Evolutionary conservation across 2,797 vertebrate genomes (phyloP).

Genomic region (Sebastiscus tertius): DNA sequence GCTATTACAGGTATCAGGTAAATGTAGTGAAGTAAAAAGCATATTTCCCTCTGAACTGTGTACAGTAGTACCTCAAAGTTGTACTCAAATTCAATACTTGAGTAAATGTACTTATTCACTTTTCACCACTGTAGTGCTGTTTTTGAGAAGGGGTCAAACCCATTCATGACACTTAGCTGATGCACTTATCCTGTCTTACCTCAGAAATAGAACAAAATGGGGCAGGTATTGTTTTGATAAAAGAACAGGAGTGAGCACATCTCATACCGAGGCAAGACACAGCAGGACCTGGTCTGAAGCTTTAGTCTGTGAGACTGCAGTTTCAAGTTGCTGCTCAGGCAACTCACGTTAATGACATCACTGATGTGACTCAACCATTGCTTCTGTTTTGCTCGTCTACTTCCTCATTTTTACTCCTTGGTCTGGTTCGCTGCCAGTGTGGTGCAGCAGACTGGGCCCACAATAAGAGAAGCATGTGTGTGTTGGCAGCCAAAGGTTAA

Average conservation of each 20-base stretch:
- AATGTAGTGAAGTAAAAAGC: neutral
- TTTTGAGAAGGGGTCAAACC: neutral
- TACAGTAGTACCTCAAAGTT: neutral
- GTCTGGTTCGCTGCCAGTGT: constrained; percentile 9
- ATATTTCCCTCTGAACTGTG: neutral
- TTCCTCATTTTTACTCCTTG: constrained; percentile 63
- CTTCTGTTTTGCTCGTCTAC: constrained; percentile 53
- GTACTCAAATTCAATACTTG: neutral
- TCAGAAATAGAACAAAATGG: constrained; percentile 7
- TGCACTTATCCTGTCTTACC: neutral
- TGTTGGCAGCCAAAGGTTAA: neutral
- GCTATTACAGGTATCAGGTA: neutral
- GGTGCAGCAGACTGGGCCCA: neutral
- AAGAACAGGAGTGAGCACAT: constrained; percentile 25
- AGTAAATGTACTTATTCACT: neutral
- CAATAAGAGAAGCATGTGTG: neutral
- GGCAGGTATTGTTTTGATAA: constrained; percentile 35
- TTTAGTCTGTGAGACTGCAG: neutral
- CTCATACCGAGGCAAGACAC: constrained; percentile 63
- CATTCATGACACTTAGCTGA: neutral
- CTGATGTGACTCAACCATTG: constrained; percentile 56
- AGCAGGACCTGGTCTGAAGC: constrained; percentile 43
- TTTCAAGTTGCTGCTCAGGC: constrained; percentile 25
- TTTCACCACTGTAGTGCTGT: neutral
- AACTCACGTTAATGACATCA: constrained; percentile 59